Conservation (phyloP, 2,113 vertebrate species). For the Burhinus bistriatus region DNA sequence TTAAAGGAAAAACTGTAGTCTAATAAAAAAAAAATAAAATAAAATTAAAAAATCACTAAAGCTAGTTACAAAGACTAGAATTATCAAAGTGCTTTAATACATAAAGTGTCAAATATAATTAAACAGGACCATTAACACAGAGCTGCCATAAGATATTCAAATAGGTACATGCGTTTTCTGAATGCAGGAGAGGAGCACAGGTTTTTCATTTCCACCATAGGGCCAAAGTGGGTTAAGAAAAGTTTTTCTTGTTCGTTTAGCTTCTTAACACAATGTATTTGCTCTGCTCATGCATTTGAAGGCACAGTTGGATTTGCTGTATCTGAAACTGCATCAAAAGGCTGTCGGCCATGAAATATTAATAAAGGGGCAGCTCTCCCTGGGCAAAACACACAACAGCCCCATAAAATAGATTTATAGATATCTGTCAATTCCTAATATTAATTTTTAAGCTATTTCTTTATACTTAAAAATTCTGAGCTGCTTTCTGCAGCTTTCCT, state of each 20-base stretch:
- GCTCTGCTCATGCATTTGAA: background rate
- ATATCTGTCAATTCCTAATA: background rate
- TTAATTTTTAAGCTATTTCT: background rate
- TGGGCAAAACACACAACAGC: background rate
- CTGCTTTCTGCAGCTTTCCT: background rate
- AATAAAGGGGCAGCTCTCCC: background rate
- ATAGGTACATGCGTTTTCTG: background rate
- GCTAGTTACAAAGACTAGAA: slow-evolving; percentile 25
- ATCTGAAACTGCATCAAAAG: background rate
- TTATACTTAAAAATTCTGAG: background rate
- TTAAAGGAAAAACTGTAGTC: background rate
- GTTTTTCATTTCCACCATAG: background rate
- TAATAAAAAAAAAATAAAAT: background rate
- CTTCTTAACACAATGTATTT: background rate
- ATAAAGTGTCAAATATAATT: slow-evolving; percentile 60
- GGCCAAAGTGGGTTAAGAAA: background rate
- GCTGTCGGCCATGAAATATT: background rate
- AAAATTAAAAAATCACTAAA: background rate
- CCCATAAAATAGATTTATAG: background rate
- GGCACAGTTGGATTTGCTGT: background rate
- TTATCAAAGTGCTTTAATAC: slow-evolving; percentile 62
- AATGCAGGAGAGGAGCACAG: background rate
- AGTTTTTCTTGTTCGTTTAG: background rate
- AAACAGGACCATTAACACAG: slow-evolving; percentile 11
- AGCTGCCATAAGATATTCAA: background rate